phyloP scores from a whole-genome alignment of 2,797 vertebrate genomes.

The Anas acuta region DNA sequence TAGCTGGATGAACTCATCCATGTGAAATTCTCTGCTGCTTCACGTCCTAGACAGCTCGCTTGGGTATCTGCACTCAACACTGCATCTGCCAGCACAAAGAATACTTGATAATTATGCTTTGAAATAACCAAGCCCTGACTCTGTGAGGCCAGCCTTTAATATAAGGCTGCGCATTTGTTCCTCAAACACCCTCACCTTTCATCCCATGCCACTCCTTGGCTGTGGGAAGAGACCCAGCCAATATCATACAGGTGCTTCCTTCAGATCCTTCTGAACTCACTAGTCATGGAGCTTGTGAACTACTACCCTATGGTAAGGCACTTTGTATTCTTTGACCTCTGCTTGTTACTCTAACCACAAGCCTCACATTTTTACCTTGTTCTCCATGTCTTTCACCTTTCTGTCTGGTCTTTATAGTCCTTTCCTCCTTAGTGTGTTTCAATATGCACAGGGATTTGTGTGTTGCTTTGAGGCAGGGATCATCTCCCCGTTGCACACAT shows the following conservation, averaged over 20 bases:
- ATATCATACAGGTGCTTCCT: not conserved
- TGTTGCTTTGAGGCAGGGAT: not conserved
- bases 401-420: not conserved
- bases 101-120: not conserved
- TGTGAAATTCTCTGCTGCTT: not conserved
- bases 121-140: not conserved
- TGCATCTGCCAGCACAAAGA: fast-evolving
- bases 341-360: not conserved
- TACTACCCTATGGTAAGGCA: not conserved
- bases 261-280: not conserved
- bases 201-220: not conserved
- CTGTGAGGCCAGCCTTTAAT: not conserved
- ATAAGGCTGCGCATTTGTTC: not conserved
- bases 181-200: not conserved
- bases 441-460: not conserved
- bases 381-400: not conserved
- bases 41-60: not conserved
- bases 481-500: not conserved
- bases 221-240: not conserved
- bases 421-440: not conserved
- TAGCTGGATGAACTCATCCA: not conserved
- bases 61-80: not conserved
- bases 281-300: not conserved
- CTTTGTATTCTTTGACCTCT: not conserved
- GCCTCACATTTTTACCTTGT: not conserved